Evolutionary conservation across 2,888 invertebrate genomes (phyloP).

Genomic region (Hermodice carunculata): DNA sequence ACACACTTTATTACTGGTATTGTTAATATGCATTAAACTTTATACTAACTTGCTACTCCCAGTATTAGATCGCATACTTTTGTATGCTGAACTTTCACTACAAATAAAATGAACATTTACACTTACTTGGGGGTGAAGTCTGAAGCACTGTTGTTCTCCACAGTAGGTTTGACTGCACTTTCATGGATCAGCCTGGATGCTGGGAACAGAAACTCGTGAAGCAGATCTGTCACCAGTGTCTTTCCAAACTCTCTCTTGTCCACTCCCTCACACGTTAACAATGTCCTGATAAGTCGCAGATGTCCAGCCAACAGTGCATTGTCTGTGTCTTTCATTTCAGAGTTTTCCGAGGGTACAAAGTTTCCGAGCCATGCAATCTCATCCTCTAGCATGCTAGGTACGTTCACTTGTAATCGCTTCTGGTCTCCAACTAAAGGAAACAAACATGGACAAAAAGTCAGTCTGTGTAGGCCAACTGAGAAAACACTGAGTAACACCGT

Average conservation of each 20-base stretch:
- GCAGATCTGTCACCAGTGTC: conserved; percentile 64
- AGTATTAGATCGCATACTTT: too few species aligned
- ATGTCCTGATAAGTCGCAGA: conserved; percentile 68
- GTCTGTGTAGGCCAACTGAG: not conserved
- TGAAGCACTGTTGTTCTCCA: too few species aligned
- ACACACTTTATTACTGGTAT: too few species aligned
- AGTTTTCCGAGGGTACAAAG: conserved; percentile 67
- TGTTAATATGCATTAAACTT: too few species aligned
- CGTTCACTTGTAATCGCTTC: conserved; percentile 61
- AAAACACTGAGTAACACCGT: not conserved
- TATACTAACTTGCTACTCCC: too few species aligned
- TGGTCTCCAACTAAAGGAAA: conserved; percentile 58
- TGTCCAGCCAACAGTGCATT: conserved; percentile 71
- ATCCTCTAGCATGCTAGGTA: conserved; percentile 70
- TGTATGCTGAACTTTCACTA: too few species aligned
- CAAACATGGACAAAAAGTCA: not conserved
- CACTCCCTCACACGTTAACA: conserved; percentile 70
- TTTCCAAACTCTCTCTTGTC: conserved; percentile 65
- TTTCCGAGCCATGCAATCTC: conserved; percentile 71
- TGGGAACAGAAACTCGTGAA: conserved; percentile 71
- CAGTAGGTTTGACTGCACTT: too few species aligned
- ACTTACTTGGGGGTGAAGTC: conserved; percentile 66
- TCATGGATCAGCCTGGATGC: conserved; percentile 62
- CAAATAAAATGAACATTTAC: too few species aligned
- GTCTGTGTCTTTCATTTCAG: conserved; percentile 63